These are phyloP conservation scores for Dolichallabes microphthalmus DNA, from an alignment of 2,113 vertebrate species.

Conservation along the genomic window DNA sequence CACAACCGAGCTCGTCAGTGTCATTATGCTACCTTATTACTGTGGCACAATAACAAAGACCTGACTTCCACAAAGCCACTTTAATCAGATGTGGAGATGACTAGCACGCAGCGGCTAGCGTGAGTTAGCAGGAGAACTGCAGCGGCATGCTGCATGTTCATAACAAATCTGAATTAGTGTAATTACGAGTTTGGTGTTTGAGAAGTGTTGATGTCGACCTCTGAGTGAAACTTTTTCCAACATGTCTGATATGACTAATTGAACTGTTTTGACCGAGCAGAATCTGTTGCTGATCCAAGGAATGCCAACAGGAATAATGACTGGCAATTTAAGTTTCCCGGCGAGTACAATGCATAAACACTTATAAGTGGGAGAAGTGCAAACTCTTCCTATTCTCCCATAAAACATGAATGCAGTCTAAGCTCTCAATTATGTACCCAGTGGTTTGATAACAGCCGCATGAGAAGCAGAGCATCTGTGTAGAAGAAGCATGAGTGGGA, in stretches of 20 bases:
- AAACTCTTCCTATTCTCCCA: background rate
- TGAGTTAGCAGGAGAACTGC: constrained; percentile 45
- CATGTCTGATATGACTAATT: background rate
- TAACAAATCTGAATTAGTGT: background rate
- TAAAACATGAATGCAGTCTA: constrained; percentile 27
- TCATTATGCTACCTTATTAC: background rate
- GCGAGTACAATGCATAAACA: constrained; percentile 5
- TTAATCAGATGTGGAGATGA: constrained; percentile 65
- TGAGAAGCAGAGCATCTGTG: constrained; percentile 22
- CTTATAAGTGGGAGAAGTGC: constrained; percentile 15
- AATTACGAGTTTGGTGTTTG: background rate
- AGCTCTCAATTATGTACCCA: constrained; percentile 70
- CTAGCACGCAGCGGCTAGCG: background rate
- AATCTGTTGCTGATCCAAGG: background rate
- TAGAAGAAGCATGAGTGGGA: constrained; percentile 3
- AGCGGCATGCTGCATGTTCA: constrained; percentile 25
- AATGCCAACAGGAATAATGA: background rate
- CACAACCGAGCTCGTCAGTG: background rate
- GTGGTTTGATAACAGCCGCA: constrained; percentile 28
- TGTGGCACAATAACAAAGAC: constrained; percentile 51
- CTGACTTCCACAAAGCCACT: constrained; percentile 54
- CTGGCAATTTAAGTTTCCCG: background rate
- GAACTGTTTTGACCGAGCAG: background rate
- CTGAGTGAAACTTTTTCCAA: background rate
- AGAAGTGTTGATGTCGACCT: background rate